Evolutionary conservation across 2,113 vertebrate genomes (phyloP), one percentile per base, ranked within the genome.

Genomic region (Eupsittula cactorum): DNA sequence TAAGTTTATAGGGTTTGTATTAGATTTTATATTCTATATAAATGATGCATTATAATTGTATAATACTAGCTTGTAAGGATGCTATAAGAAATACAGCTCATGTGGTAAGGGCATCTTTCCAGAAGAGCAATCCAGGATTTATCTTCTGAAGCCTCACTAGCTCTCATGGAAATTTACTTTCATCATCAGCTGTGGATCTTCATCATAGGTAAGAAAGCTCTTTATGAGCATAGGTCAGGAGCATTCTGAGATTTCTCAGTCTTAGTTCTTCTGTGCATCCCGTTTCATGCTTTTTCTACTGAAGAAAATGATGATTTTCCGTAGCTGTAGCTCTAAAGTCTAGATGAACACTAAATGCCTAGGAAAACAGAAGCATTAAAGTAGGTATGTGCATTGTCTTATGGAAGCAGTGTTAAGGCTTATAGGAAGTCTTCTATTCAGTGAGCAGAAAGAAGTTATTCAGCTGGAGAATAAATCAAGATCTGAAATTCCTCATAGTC

Each of bases 1-100:
- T 5, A 0, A 37, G 6, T 3, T 8, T 76, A 1, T 24, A 2
- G 2, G 9, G 1, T 15, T n/a, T 15, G 14, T 59, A 10, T 35
- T 59, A 59, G 13, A 15, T 15, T 23, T 23, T n/a, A n/a, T 23
- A 15, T 10, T n/a, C 20, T 21, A 14, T 21, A n/a, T 57, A 21
- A 10, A 6, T 23, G 14, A 14, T n/a, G 18, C 9, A 2, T 9
- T 49, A 7, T 31, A 33, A 42, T 18, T 67, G 7, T 1, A n/a
- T 6, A 23, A 6, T 19, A 9, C 7, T 31, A 2, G 5, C 6
- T 6, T 77, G 11, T 68, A 67, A 52, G 8, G 18, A 20, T 16
- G 2, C 17, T 2, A 4, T 23, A 49, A 63, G 60, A 11, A 41
- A 12, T 3, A 2, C 12, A n/a, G 3, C 4, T 33, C 3, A 44